Evolutionary conservation across 2,888 invertebrate species (phyloP).

Genomic region (Melinopterus prodromus): DNA sequence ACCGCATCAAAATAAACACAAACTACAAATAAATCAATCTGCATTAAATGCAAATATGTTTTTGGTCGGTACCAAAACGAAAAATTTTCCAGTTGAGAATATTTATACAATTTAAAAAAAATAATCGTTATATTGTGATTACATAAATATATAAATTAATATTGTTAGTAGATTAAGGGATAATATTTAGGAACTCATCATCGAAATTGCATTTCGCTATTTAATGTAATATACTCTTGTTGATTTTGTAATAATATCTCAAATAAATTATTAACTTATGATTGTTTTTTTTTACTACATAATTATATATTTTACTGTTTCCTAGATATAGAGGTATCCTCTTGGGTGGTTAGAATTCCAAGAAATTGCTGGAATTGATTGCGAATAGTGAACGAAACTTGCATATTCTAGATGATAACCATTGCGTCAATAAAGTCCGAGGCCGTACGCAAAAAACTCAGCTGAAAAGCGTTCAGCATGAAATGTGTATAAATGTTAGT

Average conservation of each 20-base stretch:
- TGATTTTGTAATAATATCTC: constrained; percentile 4
- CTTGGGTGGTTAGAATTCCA: too few relatives aligned
- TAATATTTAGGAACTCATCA: background rate
- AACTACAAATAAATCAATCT: background rate
- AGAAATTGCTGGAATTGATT: too few relatives aligned
- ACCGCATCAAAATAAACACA: background rate
- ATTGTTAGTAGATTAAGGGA: background rate
- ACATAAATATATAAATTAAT: background rate
- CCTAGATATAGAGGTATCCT: too few relatives aligned
- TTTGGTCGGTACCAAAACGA: background rate
- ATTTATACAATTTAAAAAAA: background rate
- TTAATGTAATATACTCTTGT: background rate
- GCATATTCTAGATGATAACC: too few relatives aligned
- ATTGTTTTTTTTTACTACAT: background rate
- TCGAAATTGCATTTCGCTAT: background rate
- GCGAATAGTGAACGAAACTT: too few relatives aligned
- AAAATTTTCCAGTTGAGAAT: background rate
- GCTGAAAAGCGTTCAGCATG: too few relatives aligned
- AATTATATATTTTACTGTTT: too few relatives aligned
- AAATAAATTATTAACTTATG: background rate
- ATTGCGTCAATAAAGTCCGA: too few relatives aligned
- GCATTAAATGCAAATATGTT: background rate
- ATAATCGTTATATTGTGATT: constrained; percentile 4
- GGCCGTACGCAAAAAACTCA: too few relatives aligned
- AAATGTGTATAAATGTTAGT: too few relatives aligned